Evolutionary conservation across 2,113 vertebrate species (phyloP).

Genomic region (Muscicapa adusta): DNA sequence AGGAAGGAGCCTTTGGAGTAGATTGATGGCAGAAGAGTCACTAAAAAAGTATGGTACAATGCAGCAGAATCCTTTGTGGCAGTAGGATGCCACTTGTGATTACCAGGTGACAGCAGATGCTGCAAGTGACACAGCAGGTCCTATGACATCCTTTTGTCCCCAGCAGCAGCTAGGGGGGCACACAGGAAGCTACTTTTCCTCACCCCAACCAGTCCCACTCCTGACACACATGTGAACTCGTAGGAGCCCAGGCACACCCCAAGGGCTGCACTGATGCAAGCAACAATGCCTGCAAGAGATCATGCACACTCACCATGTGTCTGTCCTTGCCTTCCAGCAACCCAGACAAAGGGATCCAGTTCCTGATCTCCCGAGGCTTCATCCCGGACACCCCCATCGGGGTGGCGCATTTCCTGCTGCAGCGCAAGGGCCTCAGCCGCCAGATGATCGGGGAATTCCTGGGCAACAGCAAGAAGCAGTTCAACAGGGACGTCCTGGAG

Average conservation of each 20-base stretch:
- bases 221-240: background rate
- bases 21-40: background rate
- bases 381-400: conserved; percentile 97
- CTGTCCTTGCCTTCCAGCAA: conserved; percentile 77
- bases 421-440: conserved; percentile 95
- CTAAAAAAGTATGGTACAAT: fast-evolving
- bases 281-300: background rate
- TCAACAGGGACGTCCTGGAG: conserved; percentile 97
- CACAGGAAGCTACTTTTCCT: background rate
- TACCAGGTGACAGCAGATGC: background rate
- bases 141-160: background rate
- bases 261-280: background rate
- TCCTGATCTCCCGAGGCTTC: conserved; percentile 94
- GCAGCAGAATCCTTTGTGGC: background rate
- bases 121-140: background rate
- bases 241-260: background rate
- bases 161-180: background rate
- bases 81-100: background rate
- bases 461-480: conserved; percentile 98
- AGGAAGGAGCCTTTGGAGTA: background rate
- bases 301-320: background rate
- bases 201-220: background rate
- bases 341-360: conserved; percentile 96
- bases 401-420: conserved; percentile 95
- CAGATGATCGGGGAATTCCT: conserved; percentile 99